phyloP scores from a whole-genome alignment of 2,888 invertebrate genomes.

The Geotrupes spiniger region DNA sequence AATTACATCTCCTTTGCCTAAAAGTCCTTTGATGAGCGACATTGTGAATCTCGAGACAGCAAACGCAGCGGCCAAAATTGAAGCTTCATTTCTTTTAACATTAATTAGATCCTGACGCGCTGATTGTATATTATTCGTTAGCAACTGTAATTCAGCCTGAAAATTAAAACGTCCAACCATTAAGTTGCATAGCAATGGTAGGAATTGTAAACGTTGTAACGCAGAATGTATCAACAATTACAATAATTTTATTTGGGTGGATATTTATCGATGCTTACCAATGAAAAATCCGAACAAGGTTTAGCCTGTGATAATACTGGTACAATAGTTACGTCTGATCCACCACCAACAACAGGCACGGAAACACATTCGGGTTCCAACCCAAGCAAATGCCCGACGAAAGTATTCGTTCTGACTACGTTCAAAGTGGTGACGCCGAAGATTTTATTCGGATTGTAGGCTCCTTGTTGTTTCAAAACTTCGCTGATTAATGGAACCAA shows the following conservation, averaged over 20 bases:
- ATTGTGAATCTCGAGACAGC: slow-evolving; percentile 61
- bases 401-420: slow-evolving; percentile 70
- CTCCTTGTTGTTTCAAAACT: slow-evolving; percentile 60
- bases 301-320: slow-evolving; percentile 72
- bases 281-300: slow-evolving; percentile 48
- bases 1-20: slow-evolving; percentile 41
- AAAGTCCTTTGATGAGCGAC: slow-evolving; percentile 55
- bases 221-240: too few species aligned
- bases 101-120: slow-evolving; percentile 64
- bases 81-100: slow-evolving; percentile 59
- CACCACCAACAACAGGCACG: slow-evolving; percentile 78
- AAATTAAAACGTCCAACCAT: too few species aligned
- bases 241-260: too few species aligned
- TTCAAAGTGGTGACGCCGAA: slow-evolving; percentile 78
- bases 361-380: slow-evolving; percentile 62
- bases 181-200: too few species aligned
- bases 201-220: too few species aligned
- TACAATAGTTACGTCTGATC: slow-evolving; percentile 69
- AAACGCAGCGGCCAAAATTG: slow-evolving; percentile 62
- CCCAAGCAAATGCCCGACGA: slow-evolving; percentile 65
- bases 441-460: slow-evolving; percentile 60
- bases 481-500: slow-evolving; percentile 69
- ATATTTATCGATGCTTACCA: slow-evolving; percentile 30
- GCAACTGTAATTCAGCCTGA: slow-evolving; percentile 42
- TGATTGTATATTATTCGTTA: slow-evolving; percentile 52